Evolutionary conservation across 2,113 vertebrate species (phyloP).

Genomic region (Chaetorhynchus papuensis): DNA sequence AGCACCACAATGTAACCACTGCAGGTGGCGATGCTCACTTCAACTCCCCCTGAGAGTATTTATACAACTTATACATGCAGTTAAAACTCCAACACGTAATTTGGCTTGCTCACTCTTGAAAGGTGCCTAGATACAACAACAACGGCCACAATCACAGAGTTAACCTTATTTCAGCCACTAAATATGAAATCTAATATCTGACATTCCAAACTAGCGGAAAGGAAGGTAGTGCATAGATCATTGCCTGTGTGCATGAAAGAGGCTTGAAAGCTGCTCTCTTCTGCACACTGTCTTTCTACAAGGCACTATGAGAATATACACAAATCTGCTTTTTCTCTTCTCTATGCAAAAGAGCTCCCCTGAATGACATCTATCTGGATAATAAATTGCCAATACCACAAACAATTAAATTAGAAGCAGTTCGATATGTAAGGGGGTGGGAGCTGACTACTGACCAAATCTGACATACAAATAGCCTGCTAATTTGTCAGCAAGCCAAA

Average conservation of each 20-base stretch:
- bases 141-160: not conserved
- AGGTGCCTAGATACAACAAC: not conserved
- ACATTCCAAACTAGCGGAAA: not conserved
- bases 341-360: not conserved
- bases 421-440: constrained; percentile 6
- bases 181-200: not conserved
- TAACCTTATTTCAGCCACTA: not conserved
- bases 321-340: not conserved
- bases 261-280: not conserved
- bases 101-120: not conserved
- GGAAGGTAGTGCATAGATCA: not conserved
- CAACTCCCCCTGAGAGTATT: not conserved
- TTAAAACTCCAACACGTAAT: not conserved
- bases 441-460: constrained; percentile 24
- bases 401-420: constrained; percentile 51
- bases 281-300: not conserved
- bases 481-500: constrained; percentile 57
- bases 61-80: not conserved
- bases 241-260: not conserved
- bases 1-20: not conserved
- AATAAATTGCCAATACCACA: constrained; percentile 12
- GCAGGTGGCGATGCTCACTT: not conserved
- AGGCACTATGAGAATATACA: not conserved
- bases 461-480: constrained; percentile 24
- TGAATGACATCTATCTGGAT: constrained; percentile 3